Conservation (phyloP, 2,113 vertebrate species). For the Vidua chalybeata region DNA sequence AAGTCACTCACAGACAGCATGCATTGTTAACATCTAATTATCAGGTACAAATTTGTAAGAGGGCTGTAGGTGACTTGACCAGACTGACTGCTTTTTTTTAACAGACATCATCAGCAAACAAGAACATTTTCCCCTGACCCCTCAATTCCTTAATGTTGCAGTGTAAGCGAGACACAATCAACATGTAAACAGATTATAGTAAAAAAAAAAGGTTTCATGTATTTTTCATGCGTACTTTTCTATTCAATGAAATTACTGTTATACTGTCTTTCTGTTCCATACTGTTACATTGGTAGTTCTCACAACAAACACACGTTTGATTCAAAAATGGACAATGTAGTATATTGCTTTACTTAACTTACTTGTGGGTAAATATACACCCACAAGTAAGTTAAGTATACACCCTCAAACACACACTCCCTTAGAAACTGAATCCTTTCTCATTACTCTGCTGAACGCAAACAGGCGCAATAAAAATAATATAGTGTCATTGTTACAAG, state of each 20-base stretch:
- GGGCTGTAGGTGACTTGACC: neutral
- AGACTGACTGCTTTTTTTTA: neutral
- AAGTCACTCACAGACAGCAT: neutral
- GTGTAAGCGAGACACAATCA: neutral
- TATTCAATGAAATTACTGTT: neutral
- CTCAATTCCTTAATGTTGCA: neutral
- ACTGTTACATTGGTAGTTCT: neutral
- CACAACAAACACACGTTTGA: neutral
- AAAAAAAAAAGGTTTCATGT: neutral
- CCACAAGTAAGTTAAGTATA: too few relatives aligned
- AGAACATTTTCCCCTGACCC: accelerated
- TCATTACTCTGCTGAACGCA: neutral
- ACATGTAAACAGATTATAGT: neutral
- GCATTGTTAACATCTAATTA: neutral
- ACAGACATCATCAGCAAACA: neutral
- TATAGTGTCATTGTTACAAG: accelerated
- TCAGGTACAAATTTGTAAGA: neutral
- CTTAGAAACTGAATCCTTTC: neutral
- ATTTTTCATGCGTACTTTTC: neutral
- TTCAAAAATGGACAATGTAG: neutral
- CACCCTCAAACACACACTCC: neutral
- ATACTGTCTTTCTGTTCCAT: neutral
- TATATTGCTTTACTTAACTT: neutral
- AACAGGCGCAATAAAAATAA: neutral
- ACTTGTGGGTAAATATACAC: neutral